phyloP scores from a whole-genome alignment of 2,797 vertebrate species.

The Trematomus bernacchii region DNA sequence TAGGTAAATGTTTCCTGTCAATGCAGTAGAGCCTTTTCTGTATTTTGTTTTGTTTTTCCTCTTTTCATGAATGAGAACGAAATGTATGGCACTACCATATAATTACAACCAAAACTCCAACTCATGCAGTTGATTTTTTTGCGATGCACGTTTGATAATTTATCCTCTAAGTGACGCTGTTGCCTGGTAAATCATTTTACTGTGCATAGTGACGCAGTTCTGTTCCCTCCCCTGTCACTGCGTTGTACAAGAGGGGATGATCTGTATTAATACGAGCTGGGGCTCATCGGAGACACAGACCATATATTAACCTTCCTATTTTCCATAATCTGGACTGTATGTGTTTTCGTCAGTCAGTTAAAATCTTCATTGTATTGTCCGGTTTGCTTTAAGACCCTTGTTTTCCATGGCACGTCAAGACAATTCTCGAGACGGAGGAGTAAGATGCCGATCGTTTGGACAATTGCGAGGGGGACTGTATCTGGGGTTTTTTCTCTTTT shows the following conservation, averaged over 20 bases:
- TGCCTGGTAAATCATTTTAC: constrained; percentile 46
- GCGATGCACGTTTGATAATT: not conserved
- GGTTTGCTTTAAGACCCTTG: not conserved
- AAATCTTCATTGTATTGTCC: not conserved
- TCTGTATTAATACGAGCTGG: not conserved
- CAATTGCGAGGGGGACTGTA: not conserved
- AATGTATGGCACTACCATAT: no score
- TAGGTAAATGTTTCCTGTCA: not conserved
- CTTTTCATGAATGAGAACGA: no score
- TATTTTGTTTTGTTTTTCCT: rapidly evolving
- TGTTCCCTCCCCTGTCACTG: constrained; percentile 31
- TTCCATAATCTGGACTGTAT: not conserved
- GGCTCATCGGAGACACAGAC: not conserved
- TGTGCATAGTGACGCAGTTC: not conserved
- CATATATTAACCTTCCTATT: not conserved
- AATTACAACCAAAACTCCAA: rapidly evolving
- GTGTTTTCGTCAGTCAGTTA: not conserved
- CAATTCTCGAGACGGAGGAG: not conserved
- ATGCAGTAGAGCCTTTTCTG: not conserved
- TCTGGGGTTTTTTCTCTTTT: constrained; percentile 33
- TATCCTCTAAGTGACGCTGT: constrained; percentile 76
- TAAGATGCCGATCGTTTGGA: constrained; percentile 41
- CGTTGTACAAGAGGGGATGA: constrained; percentile 20
- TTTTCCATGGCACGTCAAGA: constrained; percentile 45
- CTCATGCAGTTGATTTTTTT: not conserved